These are phyloP conservation scores for Scaptomyza caliginosa DNA, from an alignment of 2,888 invertebrate genomes.

Conservation along the genomic window DNA sequence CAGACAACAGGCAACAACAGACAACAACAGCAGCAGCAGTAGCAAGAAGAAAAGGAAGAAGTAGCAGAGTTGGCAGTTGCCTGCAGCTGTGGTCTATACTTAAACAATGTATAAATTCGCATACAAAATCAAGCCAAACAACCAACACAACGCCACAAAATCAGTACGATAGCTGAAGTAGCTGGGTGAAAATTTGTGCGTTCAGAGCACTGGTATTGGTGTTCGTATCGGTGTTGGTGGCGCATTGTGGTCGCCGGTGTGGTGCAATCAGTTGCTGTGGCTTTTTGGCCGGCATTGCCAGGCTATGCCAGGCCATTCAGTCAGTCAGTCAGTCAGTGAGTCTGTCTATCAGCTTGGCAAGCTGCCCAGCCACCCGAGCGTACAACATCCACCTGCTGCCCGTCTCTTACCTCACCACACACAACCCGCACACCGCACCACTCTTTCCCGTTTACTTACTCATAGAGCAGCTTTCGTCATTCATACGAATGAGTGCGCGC, in stretches of 20 bases:
- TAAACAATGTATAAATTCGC: slow-evolving; percentile 77
- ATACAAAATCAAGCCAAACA: slow-evolving; percentile 51
- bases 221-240: slow-evolving; percentile 26
- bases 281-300: slow-evolving; percentile 68
- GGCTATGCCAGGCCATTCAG: slow-evolving; percentile 33
- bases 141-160: neutral
- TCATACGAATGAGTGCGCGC: slow-evolving; percentile 76
- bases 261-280: slow-evolving; percentile 79
- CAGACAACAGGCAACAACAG: too few species aligned
- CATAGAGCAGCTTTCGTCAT: slow-evolving; percentile 62
- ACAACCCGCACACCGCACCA: neutral
- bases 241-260: slow-evolving; percentile 66
- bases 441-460: neutral
- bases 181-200: slow-evolving; percentile 48
- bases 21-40: slow-evolving; percentile 14
- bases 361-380: slow-evolving; percentile 49
- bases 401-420: neutral
- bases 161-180: slow-evolving; percentile 30
- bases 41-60: slow-evolving; percentile 3
- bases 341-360: slow-evolving; percentile 48
- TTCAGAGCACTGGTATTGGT: slow-evolving; percentile 24
- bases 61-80: slow-evolving; percentile 6
- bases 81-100: slow-evolving; percentile 70
- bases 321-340: slow-evolving; percentile 19
- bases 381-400: slow-evolving; percentile 30